These are phyloP conservation scores for Melinopterus prodromus DNA, from an alignment of 2,888 invertebrate species.

Conservation along the genomic window DNA sequence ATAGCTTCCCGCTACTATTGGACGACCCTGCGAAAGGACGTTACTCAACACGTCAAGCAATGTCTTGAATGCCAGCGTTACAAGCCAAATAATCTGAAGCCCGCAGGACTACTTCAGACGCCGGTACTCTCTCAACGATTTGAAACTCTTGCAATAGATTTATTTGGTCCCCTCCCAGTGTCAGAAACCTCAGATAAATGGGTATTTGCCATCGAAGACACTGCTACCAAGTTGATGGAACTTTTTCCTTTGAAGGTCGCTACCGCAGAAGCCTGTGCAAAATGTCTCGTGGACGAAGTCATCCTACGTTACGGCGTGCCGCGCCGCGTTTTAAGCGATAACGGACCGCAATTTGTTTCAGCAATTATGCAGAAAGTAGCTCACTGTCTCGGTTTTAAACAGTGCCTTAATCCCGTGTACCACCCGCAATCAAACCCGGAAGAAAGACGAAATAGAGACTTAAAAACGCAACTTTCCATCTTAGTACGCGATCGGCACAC, in stretches of 20 bases:
- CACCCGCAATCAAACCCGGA: slow-evolving; percentile 53
- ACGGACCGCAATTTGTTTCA: slow-evolving; percentile 19
- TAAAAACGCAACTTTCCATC: slow-evolving; percentile 49
- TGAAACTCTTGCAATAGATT: slow-evolving; percentile 46
- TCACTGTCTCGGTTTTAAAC: background rate
- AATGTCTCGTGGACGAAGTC: slow-evolving; percentile 48
- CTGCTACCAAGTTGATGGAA: slow-evolving; percentile 48
- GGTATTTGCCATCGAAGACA: slow-evolving; percentile 35
- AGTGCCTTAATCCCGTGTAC: slow-evolving; percentile 45
- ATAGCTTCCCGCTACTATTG: slow-evolving; percentile 38
- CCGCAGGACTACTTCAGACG: slow-evolving; percentile 41
- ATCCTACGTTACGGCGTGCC: slow-evolving; percentile 52
- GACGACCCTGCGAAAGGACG: slow-evolving; percentile 33
- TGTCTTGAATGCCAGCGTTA: slow-evolving; percentile 41
- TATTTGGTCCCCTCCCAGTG: too few relatives aligned
- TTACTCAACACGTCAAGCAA: slow-evolving; percentile 32
- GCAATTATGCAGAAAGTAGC: slow-evolving; percentile 22
- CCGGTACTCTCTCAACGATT: slow-evolving; percentile 43
- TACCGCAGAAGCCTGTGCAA: slow-evolving; percentile 49
- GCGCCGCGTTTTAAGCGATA: slow-evolving; percentile 49
- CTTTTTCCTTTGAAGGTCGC: slow-evolving; percentile 49
- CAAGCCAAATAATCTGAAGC: slow-evolving; percentile 35
- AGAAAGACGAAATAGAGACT: slow-evolving; percentile 49
- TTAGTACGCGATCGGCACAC: slow-evolving; percentile 43
- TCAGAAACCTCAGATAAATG: slow-evolving; percentile 37